A percentile compares a stretch with the other conserved stretches of the same genome.
Conservation (phyloP, 1,140 invertebrate genomes). For the Callitettix versicolor region DNA sequence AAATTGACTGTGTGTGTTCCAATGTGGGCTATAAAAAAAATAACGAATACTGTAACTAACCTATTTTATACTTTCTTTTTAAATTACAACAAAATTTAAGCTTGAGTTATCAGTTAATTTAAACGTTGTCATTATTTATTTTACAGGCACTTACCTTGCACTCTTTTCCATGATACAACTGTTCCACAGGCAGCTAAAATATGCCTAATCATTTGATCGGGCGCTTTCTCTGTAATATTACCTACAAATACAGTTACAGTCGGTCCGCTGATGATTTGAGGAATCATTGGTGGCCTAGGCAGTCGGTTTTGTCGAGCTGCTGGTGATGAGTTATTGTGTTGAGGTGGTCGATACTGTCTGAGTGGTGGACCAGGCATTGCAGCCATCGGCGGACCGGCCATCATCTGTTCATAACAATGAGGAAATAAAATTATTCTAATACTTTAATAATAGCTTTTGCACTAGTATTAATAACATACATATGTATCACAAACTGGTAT, state of each 20-base stretch:
- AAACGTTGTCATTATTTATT: no score
- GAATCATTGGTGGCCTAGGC: not conserved
- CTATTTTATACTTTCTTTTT: no score
- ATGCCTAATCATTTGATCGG: conserved; percentile 88
- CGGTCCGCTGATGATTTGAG: conserved; percentile 50
- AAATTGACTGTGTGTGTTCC: no score
- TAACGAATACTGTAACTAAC: no score
- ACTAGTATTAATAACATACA: no score
- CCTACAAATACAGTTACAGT: conserved; percentile 97
- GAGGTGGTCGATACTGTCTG: conserved; percentile 20
- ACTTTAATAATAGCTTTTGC: no score
- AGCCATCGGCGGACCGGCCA: conserved; percentile 26
- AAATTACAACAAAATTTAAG: no score
- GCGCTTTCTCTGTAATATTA: conserved; percentile 92
- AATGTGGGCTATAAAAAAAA: no score
- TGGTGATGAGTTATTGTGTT: not conserved
- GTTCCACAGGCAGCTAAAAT: conserved; percentile 84
- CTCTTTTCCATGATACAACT: conserved; percentile 92
- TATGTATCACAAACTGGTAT: no score
- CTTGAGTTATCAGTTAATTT: no score
- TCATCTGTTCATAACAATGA: no score
- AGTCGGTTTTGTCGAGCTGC: conserved; percentile 14
- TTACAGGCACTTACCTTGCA: conserved; percentile 65
- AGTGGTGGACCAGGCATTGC: conserved; percentile 21
- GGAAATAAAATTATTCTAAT: no score